Evolutionary conservation across 92 coral and sea anemone species (phyloP).

Genomic region (Phymanthus crucifer): DNA sequence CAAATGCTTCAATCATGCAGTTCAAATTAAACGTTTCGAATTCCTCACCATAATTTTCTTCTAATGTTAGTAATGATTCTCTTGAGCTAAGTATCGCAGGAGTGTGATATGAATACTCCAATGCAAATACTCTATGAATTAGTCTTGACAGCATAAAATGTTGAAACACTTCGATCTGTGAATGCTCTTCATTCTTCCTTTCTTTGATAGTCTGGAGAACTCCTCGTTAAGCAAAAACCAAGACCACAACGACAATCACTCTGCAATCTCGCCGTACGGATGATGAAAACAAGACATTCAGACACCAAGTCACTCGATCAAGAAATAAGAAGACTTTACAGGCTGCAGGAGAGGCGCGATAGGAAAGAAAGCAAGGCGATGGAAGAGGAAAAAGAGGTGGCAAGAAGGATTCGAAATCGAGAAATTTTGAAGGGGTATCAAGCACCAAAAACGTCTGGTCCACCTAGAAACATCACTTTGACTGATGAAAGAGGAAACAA

Average conservation of each 20-base stretch:
- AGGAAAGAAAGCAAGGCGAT: constrained; percentile 10
- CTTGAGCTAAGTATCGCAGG: too few relatives aligned
- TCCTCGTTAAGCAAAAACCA: background rate
- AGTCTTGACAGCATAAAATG: too few relatives aligned
- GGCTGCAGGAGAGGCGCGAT: constrained; percentile 2
- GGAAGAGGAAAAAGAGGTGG: constrained; percentile 22
- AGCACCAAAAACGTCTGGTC: background rate
- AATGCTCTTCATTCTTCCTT: background rate
- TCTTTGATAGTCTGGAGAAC: constrained; percentile 14
- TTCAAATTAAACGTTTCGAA: too few relatives aligned
- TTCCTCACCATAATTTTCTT: too few relatives aligned
- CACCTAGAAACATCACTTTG: constrained; percentile 6
- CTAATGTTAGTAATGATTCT: too few relatives aligned
- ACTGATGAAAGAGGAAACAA: constrained; percentile 10
- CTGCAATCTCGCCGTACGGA: constrained; percentile 1
- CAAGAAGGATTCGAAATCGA: background rate
- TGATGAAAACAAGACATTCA: background rate
- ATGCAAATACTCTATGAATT: too few relatives aligned
- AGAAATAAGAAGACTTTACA: constrained; percentile 11
- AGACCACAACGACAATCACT: constrained; percentile 6
- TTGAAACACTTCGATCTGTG: background rate
- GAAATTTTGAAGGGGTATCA: background rate
- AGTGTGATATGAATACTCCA: too few relatives aligned
- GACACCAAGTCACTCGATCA: background rate
- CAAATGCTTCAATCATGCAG: too few relatives aligned